Percentiles rank a stretch among this genome's conserved stretches.
phyloP scores from a whole-genome alignment of 2,113 vertebrate genomes.

The Percopsis transmontana region DNA sequence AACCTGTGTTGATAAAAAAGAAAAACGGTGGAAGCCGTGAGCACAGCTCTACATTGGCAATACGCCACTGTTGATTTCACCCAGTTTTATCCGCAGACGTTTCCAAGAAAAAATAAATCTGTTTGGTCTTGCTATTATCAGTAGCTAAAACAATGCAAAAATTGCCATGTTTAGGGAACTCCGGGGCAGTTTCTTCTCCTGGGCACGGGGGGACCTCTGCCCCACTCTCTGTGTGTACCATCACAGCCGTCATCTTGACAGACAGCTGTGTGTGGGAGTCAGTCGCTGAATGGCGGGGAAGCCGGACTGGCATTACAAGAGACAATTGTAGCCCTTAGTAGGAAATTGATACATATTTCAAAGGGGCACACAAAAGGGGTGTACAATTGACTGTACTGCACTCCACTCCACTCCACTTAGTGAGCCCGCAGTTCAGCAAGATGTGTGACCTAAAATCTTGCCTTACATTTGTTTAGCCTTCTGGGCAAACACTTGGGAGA shows the following conservation, averaged over 20 bases:
- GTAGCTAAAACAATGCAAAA: background rate
- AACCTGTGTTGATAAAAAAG: conserved; percentile 22
- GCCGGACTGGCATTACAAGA: conserved; percentile 1
- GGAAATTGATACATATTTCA: conserved; percentile 41
- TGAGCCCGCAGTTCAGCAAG: conserved; percentile 69
- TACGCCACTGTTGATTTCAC: conserved; percentile 29
- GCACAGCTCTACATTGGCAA: conserved; percentile 22
- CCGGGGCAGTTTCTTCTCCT: background rate
- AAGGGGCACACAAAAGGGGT: conserved; percentile 33
- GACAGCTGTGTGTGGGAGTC: conserved; percentile 50
- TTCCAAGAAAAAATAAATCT: background rate
- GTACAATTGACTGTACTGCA: conserved; percentile 66
- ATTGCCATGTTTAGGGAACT: background rate
- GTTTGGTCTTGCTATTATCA: background rate
- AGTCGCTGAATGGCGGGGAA: conserved; percentile 17
- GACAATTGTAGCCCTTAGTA: conserved; percentile 35
- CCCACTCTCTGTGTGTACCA: conserved; percentile 37
- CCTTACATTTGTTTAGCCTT: conserved; percentile 83
- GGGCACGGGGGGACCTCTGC: conserved; percentile 23
- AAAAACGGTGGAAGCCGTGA: conserved; percentile 1
- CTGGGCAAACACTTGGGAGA: conserved; percentile 83
- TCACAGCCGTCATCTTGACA: conserved; percentile 30
- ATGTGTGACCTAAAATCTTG: conserved; percentile 81
- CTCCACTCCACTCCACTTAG: conserved; percentile 49
- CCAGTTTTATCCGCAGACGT: conserved; percentile 17